phyloP scores from a whole-genome alignment of 2,888 invertebrate species.

The Caenorhabditis sp. region DNA sequence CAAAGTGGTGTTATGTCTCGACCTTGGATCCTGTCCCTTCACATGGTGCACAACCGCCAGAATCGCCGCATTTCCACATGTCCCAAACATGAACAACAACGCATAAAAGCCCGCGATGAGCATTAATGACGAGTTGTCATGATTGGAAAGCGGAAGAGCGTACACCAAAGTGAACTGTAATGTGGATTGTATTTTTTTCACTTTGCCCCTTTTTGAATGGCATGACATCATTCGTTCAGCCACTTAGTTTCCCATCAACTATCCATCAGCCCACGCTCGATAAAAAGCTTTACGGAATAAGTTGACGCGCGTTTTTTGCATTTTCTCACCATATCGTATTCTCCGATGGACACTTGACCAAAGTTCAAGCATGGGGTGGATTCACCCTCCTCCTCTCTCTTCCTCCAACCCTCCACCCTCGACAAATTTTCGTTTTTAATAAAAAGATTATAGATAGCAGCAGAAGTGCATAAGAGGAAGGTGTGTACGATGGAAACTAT shows the following conservation, averaged over 20 bases:
- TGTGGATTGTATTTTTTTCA: not conserved
- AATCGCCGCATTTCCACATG: slow-evolving; percentile 84
- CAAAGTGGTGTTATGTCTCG: slow-evolving; percentile 80
- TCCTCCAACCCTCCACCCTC: too few species aligned
- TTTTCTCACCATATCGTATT: slow-evolving; percentile 59
- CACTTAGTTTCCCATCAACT: too few species aligned
- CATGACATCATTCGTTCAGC: not conserved
- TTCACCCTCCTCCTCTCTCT: too few species aligned
- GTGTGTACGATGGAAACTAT: too few species aligned
- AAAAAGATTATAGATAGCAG: slow-evolving; percentile 29
- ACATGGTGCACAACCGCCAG: slow-evolving; percentile 76
- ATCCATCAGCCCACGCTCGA: slow-evolving; percentile 44
- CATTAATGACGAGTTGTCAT: slow-evolving; percentile 77
- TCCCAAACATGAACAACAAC: slow-evolving; percentile 85
- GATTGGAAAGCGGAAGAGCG: slow-evolving; percentile 71
- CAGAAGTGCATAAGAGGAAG: too few species aligned
- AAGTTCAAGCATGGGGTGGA: too few species aligned
- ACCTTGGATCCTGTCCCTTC: slow-evolving; percentile 61
- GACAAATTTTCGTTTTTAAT: slow-evolving; percentile 36
- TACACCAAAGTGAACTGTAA: slow-evolving; percentile 69
- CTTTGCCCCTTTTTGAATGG: not conserved
- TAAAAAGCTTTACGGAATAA: slow-evolving; percentile 24
- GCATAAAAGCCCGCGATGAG: slow-evolving; percentile 86
- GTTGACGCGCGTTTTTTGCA: slow-evolving; percentile 6
- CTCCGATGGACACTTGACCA: slow-evolving; percentile 39